Base-by-base conservation (phyloP, 2,888 invertebrate species). In the Diaphora mendica region DNA sequence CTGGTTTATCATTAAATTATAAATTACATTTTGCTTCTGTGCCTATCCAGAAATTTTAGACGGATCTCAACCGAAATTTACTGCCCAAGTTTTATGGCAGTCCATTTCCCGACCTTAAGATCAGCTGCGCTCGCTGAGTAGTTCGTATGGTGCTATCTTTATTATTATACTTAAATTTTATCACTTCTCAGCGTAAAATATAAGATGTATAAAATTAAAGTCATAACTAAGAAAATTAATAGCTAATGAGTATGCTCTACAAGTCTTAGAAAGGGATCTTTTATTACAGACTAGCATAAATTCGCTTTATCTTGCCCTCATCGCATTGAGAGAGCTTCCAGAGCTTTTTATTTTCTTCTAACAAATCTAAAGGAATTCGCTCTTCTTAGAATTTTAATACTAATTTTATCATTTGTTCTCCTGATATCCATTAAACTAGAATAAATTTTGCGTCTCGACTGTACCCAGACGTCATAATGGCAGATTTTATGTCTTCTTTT, bases 151-250 rank as follows among this genome's bases (percentile, higher is more conserved):
- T 62, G 76, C 78, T 79, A 80, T 78, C 79, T 82, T 82, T 84
- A 79, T 75, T 80, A 74, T 78, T 73, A 75, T 77, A 87, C 77
- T 88, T 85, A 90, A 89, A 88, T 88, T 90, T 90, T 87, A 90
- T 88, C 81, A 85, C 82, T 83, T 73, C 74, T 77, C 77, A 81
- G 81, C 85, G 84, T 90, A 89, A 91, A 89, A 86, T 80, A 77
- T 80, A 79, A 86, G 78, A 78, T 77, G 83, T 86, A 84, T 89
- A 89, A 91, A 91, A 91, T 92, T 90, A 90, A 86, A 84, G 86
- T 82, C 84, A 85, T 91, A 90, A 90, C 90, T 89, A 89, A 84
- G 89, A 87, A 92, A 91, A 93, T 94, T 91, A 93, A 94, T 94
- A 91, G 90, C 89, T 92, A 93, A 94, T 93, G 92, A 91, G 85